Percentiles rank a stretch among this genome's conserved stretches.
Evolutionary conservation across 1,140 invertebrate genomes (phyloP).

Genomic region (Trichomalopsis sarcophagae): DNA sequence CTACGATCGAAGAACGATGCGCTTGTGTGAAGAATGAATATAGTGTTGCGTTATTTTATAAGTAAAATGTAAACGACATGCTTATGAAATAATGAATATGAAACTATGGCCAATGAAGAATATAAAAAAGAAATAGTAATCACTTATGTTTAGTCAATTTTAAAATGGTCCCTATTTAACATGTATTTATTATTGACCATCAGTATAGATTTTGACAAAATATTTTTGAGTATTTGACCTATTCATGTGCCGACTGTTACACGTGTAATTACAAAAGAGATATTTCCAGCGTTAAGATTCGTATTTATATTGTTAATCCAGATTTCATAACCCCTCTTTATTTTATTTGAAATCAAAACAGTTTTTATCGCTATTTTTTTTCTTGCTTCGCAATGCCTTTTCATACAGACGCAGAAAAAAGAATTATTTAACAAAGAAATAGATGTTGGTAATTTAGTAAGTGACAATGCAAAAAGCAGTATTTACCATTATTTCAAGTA

Average conservation of each 20-base stretch:
- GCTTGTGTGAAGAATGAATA: conserved; percentile 2
- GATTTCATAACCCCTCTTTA: too few species aligned
- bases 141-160: conserved; percentile 12
- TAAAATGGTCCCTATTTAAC: neutral
- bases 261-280: neutral
- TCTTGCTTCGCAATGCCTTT: neutral
- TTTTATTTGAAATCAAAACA: too few species aligned
- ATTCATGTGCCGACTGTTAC: neutral
- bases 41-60: conserved; percentile 17
- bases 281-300: neutral
- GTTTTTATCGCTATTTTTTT: neutral
- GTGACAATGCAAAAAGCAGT: neutral
- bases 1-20: neutral
- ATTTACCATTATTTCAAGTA: neutral
- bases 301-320: too few species aligned
- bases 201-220: conserved; percentile 17
- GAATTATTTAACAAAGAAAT: too few species aligned
- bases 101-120: neutral
- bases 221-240: neutral
- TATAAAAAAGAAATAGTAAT: neutral
- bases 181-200: conserved; percentile 7
- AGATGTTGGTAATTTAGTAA: too few species aligned
- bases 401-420: too few species aligned
- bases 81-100: neutral
- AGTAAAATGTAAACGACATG: neutral